Evolutionary conservation across 2,113 vertebrate genomes (phyloP).

Genomic region (Mormoops blainvillei): DNA sequence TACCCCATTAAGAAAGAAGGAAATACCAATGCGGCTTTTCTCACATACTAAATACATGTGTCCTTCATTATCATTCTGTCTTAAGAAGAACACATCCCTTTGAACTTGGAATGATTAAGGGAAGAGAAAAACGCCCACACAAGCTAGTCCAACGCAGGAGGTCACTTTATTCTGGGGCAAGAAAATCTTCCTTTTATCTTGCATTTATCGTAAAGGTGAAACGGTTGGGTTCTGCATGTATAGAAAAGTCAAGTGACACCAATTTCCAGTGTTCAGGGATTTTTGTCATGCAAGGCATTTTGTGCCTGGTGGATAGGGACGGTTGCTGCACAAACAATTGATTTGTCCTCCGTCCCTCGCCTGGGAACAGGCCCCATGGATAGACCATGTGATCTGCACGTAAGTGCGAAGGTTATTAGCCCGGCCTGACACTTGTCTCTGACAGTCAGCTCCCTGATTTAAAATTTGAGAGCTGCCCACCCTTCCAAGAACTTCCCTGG

Average conservation of each 20-base stretch:
- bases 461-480: not conserved
- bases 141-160: not conserved
- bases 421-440: not conserved
- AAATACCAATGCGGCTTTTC: not conserved
- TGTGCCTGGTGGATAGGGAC: not conserved
- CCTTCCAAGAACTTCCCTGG: not conserved
- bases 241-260: not conserved
- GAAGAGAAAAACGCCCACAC: not conserved
- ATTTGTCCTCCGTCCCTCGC: not conserved
- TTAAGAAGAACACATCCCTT: not conserved
- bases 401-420: not conserved
- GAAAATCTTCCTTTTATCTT: not conserved
- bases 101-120: not conserved
- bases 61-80: not conserved
- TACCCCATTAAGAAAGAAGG: not conserved
- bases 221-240: not conserved
- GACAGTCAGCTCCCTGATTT: not conserved
- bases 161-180: not conserved
- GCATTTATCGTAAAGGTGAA: not conserved
- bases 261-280: not conserved
- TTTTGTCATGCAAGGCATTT: not conserved
- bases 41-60: not conserved
- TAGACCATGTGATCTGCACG: not conserved
- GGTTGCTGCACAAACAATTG: not conserved
- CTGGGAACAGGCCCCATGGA: not conserved